Evolutionary conservation across 1,140 invertebrate species (phyloP).

Genomic region (Hyles vespertilio): DNA sequence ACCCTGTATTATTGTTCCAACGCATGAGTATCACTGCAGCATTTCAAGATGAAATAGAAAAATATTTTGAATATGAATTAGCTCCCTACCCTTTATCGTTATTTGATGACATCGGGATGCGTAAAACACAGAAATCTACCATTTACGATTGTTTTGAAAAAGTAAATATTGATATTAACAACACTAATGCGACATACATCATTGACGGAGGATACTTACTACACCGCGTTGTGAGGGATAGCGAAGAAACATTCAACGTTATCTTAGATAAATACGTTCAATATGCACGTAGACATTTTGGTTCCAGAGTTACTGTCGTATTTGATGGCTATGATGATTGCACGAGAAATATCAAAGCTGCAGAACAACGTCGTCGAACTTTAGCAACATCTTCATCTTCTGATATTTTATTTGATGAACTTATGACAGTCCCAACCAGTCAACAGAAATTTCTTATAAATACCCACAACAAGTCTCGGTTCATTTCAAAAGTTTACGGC

Average conservation of each 20-base stretch:
- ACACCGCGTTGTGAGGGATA: slow-evolving; percentile 32
- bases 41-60: slow-evolving; percentile 36
- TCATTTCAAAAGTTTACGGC: slow-evolving; percentile 36
- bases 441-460: slow-evolving; percentile 43
- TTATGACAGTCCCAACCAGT: slow-evolving; percentile 36
- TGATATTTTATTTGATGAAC: slow-evolving; percentile 38
- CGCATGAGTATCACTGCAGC: slow-evolving; percentile 31
- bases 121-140: slow-evolving; percentile 42
- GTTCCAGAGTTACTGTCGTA: slow-evolving; percentile 27
- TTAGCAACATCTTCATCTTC: slow-evolving; percentile 26
- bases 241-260: slow-evolving; percentile 38
- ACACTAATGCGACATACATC: slow-evolving; percentile 20
- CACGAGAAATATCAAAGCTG: slow-evolving; percentile 35
- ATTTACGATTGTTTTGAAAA: slow-evolving; percentile 42
- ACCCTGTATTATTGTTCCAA: slow-evolving; percentile 57
- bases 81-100: slow-evolving; percentile 27
- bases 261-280: slow-evolving; percentile 37
- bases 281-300: slow-evolving; percentile 40
- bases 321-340: slow-evolving; percentile 40
- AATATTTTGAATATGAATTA: slow-evolving; percentile 53
- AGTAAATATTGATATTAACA: slow-evolving; percentile 28
- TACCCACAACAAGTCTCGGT: slow-evolving; percentile 39
- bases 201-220: slow-evolving; percentile 47
- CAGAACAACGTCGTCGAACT: slow-evolving; percentile 34
- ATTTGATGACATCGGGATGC: slow-evolving; percentile 45